Evolutionary conservation across 2,113 vertebrate genomes (phyloP).

Genomic region (Nerophis ophidion): DNA sequence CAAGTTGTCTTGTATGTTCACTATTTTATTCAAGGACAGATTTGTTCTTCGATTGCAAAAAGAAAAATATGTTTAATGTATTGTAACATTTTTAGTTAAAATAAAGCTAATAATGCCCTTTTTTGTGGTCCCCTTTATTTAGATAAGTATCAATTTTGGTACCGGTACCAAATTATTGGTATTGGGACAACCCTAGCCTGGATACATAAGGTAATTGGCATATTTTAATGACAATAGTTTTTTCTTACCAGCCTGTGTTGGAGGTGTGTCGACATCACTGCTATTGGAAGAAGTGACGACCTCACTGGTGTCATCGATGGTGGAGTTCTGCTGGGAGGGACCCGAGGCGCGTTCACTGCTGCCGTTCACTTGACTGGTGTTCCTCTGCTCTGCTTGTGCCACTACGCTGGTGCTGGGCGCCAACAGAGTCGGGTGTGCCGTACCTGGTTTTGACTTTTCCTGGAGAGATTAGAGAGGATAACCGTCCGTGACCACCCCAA

Average conservation of each 20-base stretch:
- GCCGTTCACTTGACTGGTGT: slow-evolving; percentile 27
- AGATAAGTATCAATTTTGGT: too few relatives aligned
- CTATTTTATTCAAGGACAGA: too few relatives aligned
- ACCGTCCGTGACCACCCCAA: background rate
- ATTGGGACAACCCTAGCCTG: too few relatives aligned
- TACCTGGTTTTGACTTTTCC: slow-evolving; percentile 16
- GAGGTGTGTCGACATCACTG: slow-evolving; percentile 26
- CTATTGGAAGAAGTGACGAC: slow-evolving; percentile 41
- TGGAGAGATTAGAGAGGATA: slow-evolving; percentile 9
- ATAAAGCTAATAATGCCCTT: too few relatives aligned
- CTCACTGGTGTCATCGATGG: slow-evolving; percentile 7
- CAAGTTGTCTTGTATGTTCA: too few relatives aligned
- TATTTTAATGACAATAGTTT: background rate
- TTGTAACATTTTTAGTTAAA: too few relatives aligned
- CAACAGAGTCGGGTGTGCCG: slow-evolving; percentile 4
- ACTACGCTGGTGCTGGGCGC: slow-evolving; percentile 37
- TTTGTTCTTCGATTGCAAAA: too few relatives aligned
- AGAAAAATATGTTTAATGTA: too few relatives aligned
- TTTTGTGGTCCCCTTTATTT: too few relatives aligned
- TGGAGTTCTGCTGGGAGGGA: slow-evolving; percentile 40
- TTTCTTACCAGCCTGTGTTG: slow-evolving; percentile 60
- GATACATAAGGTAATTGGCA: too few relatives aligned
- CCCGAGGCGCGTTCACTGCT: slow-evolving; percentile 3
- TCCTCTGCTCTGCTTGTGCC: slow-evolving; percentile 49
- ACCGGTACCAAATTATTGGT: too few relatives aligned